Evolutionary conservation across 2,888 invertebrate genomes (phyloP), one percentile per base, ranked within the genome.

Genomic region (Autographa pulchrina): DNA sequence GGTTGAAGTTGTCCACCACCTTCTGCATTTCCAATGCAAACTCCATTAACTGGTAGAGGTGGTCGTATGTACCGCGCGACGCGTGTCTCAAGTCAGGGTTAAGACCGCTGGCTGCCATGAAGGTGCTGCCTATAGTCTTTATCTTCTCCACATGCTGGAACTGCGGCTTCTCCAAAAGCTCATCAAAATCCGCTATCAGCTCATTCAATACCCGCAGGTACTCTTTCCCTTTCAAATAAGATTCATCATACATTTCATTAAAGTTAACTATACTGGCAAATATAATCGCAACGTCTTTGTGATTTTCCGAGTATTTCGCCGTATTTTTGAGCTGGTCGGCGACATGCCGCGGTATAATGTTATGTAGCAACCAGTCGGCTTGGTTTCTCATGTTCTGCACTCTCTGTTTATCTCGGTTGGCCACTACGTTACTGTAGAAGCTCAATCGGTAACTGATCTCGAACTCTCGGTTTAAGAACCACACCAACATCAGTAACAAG

Each of bases 191-290:
- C 0, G 98, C 99, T 76, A 99, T 99, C 66, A 99, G 95, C 91
- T 99, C 99, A 93, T 99, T 99, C 64, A 99, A 96, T 13, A 99
- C 99, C 18, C 99, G 96, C 80, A 99, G 94, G 91, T 98, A 99
- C 93, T 99, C 99, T 88, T 98, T 98, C 6, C 99, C 99, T 18
- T 99, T 99, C 83, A 98, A 96, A 93, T 98, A 99, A 63, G 98
- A 98, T 91, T 99, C 99, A 90, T 99, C 99, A 91, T 99, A 99
- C 97, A 99, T 98, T 93, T 99, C 99, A 88, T 99, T 99, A 91
- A 99, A 99, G 92, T 99, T 99, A 0, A 99, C 98, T 83, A 99
- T 99, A 86, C 98, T 98, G 9, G 99, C 99, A 90, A 99, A 99
- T 86, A 99, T 98, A 18, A 99, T 99, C 0, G 98, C 99, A 0